Evolutionary conservation across 1,140 invertebrate species (phyloP).

Genomic region (Neodiprion virginianus): DNA sequence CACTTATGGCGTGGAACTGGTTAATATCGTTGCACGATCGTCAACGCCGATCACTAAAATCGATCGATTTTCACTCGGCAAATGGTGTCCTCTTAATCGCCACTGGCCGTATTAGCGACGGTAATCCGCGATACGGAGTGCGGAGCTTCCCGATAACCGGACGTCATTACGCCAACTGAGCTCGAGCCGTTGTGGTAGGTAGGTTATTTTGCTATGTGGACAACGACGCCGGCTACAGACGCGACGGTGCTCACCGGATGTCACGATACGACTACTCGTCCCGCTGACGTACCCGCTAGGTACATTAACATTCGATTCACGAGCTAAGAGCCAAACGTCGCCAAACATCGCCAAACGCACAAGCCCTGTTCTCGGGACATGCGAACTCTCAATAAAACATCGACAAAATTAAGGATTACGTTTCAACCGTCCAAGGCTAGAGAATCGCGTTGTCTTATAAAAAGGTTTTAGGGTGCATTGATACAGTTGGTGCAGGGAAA

Average conservation of each 20-base stretch:
- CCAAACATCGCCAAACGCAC: background rate
- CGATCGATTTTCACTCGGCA: too few species aligned
- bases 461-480: too few species aligned
- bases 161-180: background rate
- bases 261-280: slow-evolving; percentile 31
- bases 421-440: too few species aligned
- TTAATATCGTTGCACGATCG: too few species aligned
- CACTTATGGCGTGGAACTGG: too few species aligned
- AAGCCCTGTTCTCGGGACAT: background rate
- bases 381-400: background rate
- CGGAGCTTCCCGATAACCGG: background rate
- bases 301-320: slow-evolving; percentile 27
- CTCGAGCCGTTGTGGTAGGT: background rate
- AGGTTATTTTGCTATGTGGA: background rate
- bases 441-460: too few species aligned
- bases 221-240: background rate
- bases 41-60: too few species aligned
- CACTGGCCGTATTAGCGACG: too few species aligned
- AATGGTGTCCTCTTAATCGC: too few species aligned
- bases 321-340: background rate
- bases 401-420: too few species aligned
- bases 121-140: too few species aligned
- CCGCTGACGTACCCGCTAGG: slow-evolving; percentile 24
- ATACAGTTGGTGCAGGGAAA: too few species aligned
- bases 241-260: slow-evolving; percentile 31